Evolutionary conservation across 92 coral and sea anemone species (phyloP).

Genomic region (Epizoanthus rinbou): DNA sequence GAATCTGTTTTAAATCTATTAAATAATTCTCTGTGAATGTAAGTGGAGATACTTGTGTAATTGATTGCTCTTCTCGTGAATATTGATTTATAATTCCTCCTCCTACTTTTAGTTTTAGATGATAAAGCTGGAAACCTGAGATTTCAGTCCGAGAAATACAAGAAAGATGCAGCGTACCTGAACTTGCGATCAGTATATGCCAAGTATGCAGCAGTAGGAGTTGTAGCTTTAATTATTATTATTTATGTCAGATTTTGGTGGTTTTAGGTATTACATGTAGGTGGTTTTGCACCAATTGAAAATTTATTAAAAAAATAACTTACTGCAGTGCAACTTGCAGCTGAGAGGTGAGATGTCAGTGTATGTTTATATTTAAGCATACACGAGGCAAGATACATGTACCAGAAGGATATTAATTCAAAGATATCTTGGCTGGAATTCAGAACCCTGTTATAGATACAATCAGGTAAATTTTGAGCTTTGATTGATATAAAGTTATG

Average conservation of each 20-base stretch:
- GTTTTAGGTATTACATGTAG: conserved; percentile 66
- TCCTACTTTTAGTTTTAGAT: conserved; percentile 74
- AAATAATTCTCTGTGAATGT: no score
- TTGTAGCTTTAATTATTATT: conserved; percentile 80
- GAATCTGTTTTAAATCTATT: no score
- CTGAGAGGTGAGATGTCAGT: no score
- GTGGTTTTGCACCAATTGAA: neutral
- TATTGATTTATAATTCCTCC: neutral
- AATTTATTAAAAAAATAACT: neutral
- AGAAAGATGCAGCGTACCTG: conserved; percentile 96
- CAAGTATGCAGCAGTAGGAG: conserved; percentile 96
- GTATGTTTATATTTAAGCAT: no score
- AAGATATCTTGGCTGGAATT: no score
- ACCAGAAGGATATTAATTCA: no score
- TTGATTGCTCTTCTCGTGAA: neutral
- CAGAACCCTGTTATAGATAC: no score
- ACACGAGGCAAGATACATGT: no score
- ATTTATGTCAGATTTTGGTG: conserved; percentile 98
- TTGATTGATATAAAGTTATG: no score
- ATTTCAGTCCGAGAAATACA: conserved; percentile 96
- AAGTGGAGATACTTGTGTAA: no score
- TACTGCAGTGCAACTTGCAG: no score
- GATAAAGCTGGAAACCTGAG: conserved; percentile 99
- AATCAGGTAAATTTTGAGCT: no score
- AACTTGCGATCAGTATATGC: conserved; percentile 95